These are phyloP conservation scores for Sebastes steindachneri DNA, from an alignment of 2,797 vertebrate genomes.

Conservation along the genomic window DNA sequence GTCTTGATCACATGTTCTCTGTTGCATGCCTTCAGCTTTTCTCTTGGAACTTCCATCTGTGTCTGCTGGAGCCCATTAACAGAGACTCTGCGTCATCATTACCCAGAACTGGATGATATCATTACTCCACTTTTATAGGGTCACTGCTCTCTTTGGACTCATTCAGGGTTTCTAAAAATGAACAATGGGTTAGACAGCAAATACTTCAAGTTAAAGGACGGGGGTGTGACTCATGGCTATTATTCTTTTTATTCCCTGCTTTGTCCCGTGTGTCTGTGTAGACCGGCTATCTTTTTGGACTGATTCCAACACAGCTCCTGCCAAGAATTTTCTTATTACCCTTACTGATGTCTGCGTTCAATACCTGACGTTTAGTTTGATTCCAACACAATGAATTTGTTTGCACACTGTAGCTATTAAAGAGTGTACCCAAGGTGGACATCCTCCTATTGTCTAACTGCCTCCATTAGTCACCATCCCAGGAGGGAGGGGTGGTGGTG, in stretches of 20 bases:
- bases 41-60: neutral
- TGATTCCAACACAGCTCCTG: neutral
- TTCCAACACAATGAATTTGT: neutral
- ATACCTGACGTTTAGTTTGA: neutral
- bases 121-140: neutral
- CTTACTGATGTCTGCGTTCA: neutral
- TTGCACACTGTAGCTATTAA: neutral
- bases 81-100: slow-evolving; percentile 17
- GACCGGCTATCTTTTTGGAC: slow-evolving; percentile 12
- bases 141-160: neutral
- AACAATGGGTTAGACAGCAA: slow-evolving; percentile 6
- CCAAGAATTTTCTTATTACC: neutral
- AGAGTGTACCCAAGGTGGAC: neutral
- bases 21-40: neutral
- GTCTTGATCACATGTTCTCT: neutral
- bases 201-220: neutral
- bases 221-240: slow-evolving; percentile 4
- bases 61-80: neutral
- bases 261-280: neutral
- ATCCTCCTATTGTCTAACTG: neutral
- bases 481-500: neutral
- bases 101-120: slow-evolving; percentile 15
- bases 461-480: neutral
- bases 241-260: slow-evolving; percentile 21
- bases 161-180: neutral